Evolutionary conservation across 2,888 invertebrate genomes (phyloP).

Genomic region (Aradus depressus): DNA sequence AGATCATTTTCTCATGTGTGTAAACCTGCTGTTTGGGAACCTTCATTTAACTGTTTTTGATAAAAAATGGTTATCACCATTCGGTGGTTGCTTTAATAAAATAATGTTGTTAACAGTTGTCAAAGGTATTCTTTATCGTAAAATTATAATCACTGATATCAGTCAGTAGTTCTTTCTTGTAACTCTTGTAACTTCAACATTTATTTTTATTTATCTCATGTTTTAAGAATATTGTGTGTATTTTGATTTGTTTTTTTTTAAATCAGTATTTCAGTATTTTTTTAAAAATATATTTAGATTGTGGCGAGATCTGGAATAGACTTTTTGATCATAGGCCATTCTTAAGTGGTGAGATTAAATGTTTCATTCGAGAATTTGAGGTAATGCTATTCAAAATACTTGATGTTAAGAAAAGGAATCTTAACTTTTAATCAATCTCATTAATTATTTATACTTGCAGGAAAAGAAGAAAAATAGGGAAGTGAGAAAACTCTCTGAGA

Average conservation of each 20-base stretch:
- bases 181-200: too few species aligned
- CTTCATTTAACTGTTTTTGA: too few species aligned
- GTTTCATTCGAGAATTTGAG: conserved; percentile 76
- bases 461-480: conserved; percentile 67
- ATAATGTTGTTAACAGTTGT: background rate
- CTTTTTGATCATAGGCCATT: conserved; percentile 80
- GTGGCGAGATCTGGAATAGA: conserved; percentile 61
- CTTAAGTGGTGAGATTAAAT: conserved; percentile 73
- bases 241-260: too few species aligned
- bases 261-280: too few species aligned
- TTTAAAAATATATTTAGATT: conserved; percentile 16
- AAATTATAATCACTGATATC: background rate
- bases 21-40: too few species aligned
- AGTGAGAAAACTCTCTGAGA: conserved; percentile 63
- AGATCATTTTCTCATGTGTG: too few species aligned
- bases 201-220: background rate
- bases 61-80: too few species aligned
- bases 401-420: conserved; percentile 14
- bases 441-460: conserved; percentile 39
- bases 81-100: background rate
- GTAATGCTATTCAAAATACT: conserved; percentile 40
- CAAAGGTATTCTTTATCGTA: background rate
- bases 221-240: too few species aligned
- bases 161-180: too few species aligned
- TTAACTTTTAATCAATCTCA: background rate